A percentile compares a stretch with the other conserved stretches of the same genome.
Conservation (phyloP, 2,113 vertebrate species). For the Oreochromis spilurus region DNA sequence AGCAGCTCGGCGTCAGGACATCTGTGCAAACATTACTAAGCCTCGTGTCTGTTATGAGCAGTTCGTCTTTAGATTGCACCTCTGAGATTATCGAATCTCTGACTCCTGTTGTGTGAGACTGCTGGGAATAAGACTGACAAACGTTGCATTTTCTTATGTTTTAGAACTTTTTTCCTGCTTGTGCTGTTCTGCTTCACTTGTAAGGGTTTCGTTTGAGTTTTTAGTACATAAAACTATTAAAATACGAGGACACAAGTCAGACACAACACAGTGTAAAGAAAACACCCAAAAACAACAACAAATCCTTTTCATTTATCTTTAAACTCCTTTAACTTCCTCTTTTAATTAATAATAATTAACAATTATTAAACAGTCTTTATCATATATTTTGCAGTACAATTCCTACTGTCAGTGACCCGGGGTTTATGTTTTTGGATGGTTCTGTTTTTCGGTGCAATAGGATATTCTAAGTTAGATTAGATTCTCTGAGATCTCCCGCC, state of each 20-base stretch:
- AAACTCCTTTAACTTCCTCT: background rate
- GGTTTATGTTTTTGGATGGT: background rate
- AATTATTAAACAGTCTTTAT: background rate
- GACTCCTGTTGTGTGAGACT: background rate
- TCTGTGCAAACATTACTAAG: background rate
- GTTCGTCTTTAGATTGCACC: background rate
- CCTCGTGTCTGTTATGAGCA: background rate
- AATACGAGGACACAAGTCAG: background rate
- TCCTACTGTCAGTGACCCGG: background rate
- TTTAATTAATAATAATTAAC: background rate
- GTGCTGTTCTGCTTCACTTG: background rate
- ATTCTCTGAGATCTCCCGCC: background rate
- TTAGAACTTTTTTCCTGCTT: background rate
- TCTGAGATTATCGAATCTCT: background rate
- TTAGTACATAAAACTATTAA: background rate
- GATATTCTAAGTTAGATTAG: background rate
- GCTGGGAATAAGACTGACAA: background rate
- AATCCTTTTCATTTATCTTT: background rate
- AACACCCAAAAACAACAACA: background rate
- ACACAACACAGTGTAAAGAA: background rate
- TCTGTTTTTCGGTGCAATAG: background rate
- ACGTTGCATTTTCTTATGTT: background rate
- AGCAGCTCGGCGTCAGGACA: background rate
- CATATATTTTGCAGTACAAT: background rate
- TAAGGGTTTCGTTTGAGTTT: background rate